These are phyloP conservation scores for Pluvianellus socialis DNA, from an alignment of 2,113 vertebrate species.

Conservation along the genomic window DNA sequence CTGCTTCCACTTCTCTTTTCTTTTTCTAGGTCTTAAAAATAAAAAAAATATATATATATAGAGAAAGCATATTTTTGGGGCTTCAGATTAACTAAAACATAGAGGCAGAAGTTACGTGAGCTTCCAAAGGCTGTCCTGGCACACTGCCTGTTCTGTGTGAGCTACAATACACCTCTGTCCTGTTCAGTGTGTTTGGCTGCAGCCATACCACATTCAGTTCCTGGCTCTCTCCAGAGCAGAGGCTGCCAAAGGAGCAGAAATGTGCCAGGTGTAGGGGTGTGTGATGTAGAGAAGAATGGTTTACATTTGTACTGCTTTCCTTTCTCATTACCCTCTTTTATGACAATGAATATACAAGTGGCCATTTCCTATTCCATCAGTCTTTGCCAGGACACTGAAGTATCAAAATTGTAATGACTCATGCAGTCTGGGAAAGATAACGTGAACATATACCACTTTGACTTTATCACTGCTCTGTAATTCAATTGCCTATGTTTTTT, in stretches of 20 bases:
- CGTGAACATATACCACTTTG: not conserved
- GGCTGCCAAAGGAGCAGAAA: not conserved
- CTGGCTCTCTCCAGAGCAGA: not conserved
- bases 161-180: not conserved
- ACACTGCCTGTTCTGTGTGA: not conserved
- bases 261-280: not conserved
- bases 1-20: not conserved
- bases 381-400: constrained; percentile 6
- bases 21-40: not conserved
- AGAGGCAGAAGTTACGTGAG: not conserved
- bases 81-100: not conserved
- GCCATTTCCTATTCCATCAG: not conserved
- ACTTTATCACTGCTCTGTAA: constrained; percentile 47
- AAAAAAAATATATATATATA: not conserved
- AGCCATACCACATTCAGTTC: not conserved
- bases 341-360: not conserved
- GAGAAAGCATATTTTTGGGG: not conserved
- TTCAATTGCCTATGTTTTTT: not conserved
- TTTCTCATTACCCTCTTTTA: not conserved
- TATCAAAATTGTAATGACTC: constrained; percentile 54
- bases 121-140: not conserved
- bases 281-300: not conserved
- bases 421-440: constrained; percentile 31
- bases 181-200: not conserved
- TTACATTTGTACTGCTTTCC: not conserved